Conservation (phyloP, 1,140 invertebrate species). For the Zaprionus kolodkinae region DNA sequence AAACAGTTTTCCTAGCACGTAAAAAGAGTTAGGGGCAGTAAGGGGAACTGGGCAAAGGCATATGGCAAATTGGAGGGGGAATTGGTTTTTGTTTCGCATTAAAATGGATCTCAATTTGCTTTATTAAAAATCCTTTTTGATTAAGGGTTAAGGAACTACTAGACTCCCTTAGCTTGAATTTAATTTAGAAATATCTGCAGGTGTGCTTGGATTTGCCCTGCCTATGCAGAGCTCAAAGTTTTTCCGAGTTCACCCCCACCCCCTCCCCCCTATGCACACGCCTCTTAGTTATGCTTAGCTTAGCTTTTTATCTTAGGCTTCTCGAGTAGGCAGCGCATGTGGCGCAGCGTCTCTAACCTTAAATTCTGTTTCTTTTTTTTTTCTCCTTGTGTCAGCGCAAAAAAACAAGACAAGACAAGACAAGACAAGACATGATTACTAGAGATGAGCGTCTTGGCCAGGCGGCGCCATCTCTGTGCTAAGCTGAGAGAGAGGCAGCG, state of each 20-base stretch:
- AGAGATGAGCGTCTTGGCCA: constrained; percentile 18
- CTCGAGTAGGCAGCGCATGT: constrained; percentile 34
- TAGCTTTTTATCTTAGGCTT: constrained; percentile 41
- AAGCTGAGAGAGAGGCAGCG: constrained; percentile 21
- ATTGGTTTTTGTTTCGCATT: not conserved
- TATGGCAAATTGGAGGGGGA: not conserved
- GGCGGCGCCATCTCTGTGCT: constrained; percentile 14
- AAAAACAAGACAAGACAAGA: constrained; percentile 46
- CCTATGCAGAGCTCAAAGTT: not conserved
- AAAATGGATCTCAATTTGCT: not conserved
- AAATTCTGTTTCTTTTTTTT: constrained; percentile 29
- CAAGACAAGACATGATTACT: constrained; percentile 35
- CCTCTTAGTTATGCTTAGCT: constrained; percentile 56
- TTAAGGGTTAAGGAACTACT: not conserved
- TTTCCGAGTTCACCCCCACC: not conserved
- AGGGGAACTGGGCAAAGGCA: not conserved
- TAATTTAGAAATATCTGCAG: not conserved
- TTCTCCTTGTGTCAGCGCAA: constrained; percentile 70
- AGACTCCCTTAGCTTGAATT: not conserved
- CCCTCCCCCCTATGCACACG: not conserved
- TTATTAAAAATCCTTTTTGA: not conserved
- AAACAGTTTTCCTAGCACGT: not conserved
- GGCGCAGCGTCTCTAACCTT: constrained; percentile 14
- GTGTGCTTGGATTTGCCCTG: not conserved
- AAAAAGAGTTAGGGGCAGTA: not conserved